phyloP scores from a whole-genome alignment of 2,797 vertebrate genomes.

The Limosa lapponica region DNA sequence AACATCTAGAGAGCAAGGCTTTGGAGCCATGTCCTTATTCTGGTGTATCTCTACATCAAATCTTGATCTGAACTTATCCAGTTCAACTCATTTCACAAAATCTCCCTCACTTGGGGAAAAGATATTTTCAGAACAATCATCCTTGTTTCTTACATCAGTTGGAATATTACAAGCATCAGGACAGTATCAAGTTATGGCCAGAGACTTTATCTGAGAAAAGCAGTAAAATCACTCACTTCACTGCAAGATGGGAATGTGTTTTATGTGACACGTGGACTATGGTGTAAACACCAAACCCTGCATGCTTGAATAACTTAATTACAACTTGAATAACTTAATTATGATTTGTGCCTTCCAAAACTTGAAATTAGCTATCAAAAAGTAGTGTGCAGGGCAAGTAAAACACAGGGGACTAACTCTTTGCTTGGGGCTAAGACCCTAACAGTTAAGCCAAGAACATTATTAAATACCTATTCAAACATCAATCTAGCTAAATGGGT shows the following conservation, averaged over 20 bases:
- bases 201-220: neutral
- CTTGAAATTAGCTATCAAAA: neutral
- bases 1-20: neutral
- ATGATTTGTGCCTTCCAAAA: neutral
- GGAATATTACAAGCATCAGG: neutral
- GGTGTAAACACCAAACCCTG: neutral
- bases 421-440: neutral
- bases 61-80: neutral
- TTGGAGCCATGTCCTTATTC: neutral
- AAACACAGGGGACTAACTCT: neutral
- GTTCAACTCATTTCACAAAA: neutral
- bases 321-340: too few species aligned
- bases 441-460: neutral
- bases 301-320: neutral
- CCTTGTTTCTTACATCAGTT: neutral
- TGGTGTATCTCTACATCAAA: neutral
- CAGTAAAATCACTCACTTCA: neutral
- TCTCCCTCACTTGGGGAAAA: neutral
- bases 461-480: neutral
- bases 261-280: neutral
- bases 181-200: rapidly evolving
- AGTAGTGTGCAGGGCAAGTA: neutral
- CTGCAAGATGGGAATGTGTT: neutral
- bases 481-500: neutral
- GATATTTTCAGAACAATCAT: neutral